These are phyloP conservation scores for Trachelus iudaicus DNA, from an alignment of 2,888 invertebrate genomes.

Conservation along the genomic window DNA sequence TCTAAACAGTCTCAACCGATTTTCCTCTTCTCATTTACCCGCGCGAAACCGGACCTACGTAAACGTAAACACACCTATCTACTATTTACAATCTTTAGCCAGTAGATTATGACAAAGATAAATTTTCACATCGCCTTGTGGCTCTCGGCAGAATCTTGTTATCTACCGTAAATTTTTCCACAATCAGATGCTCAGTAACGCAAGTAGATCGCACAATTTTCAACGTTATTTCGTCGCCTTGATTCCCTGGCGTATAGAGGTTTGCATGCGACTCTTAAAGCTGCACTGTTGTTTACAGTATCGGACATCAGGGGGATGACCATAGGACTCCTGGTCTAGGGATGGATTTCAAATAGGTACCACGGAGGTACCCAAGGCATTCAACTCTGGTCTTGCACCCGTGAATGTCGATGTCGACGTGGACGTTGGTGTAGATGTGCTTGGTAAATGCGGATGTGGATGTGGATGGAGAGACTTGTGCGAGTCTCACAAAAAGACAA, in stretches of 20 bases:
- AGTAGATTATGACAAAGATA: neutral
- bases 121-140: neutral
- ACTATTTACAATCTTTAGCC: neutral
- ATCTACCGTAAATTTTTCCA: neutral
- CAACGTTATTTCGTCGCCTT: neutral
- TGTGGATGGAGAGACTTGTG: constrained; percentile 20
- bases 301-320: constrained; percentile 26
- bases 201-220: neutral
- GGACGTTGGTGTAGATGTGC: constrained; percentile 35
- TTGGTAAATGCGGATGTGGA: constrained; percentile 13
- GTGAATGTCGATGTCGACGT: constrained; percentile 41
- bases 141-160: neutral
- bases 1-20: neutral
- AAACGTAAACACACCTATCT: neutral
- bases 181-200: neutral
- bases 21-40: neutral
- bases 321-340: constrained; percentile 8
- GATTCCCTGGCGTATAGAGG: neutral
- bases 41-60: neutral
- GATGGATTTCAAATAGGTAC: constrained; percentile 10
- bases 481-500: constrained; percentile 33
- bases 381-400: constrained; percentile 30
- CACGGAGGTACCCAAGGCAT: constrained; percentile 20
- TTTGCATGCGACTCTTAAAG: constrained; percentile 33
- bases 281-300: constrained; percentile 40